Evolutionary conservation across 2,113 vertebrate genomes (phyloP), one percentile per base, ranked within the genome.

Genomic region (Meriones unguiculatus): DNA sequence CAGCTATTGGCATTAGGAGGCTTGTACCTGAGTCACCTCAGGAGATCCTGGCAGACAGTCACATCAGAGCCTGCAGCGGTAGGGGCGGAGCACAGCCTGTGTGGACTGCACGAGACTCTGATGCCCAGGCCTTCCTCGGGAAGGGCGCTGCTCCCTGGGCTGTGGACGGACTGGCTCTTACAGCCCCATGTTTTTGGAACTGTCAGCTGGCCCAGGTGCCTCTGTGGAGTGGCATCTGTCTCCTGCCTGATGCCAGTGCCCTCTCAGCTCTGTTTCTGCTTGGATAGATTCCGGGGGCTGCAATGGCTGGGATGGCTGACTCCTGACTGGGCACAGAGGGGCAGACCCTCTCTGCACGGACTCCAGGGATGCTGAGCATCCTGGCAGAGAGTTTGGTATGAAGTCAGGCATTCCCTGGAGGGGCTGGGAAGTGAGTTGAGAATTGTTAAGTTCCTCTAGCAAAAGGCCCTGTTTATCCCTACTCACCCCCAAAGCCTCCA

Each of bases 201-300:
- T 0, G 72, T 94, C 92, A 89, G 84, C 93, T 87, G 96, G 69
- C 90, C 64, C 17, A 70, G 91, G 35, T 35, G 35, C 50, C 78
- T 57, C 77, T 86, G 32, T 35, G 30, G 57, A n/a, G 59, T 46
- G 85, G 78, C 62, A 52, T 32, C 85, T 76, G 93, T 52, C 96
- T 91, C 76, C 81, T 70, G 64, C 46, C 2, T 0, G 70, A 59
- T 94, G 87, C 30, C 25, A 92, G 81, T 88, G 75, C 70, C 91
- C 77, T 90, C 96, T 73, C 38, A 7, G 85, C 54, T 72, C 95
- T 91, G 50, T 96, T 96, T 62, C 95, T 97, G 97, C 94, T 95
- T 1, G 0, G 46, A 96, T 67, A 78, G 84, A 89, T 90, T 94
- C 93, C 95, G 85, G 28, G 54, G 94, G 93, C 97, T 91, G 95